Conservation (phyloP, 2,888 invertebrate species). For the Seira musarum region DNA sequence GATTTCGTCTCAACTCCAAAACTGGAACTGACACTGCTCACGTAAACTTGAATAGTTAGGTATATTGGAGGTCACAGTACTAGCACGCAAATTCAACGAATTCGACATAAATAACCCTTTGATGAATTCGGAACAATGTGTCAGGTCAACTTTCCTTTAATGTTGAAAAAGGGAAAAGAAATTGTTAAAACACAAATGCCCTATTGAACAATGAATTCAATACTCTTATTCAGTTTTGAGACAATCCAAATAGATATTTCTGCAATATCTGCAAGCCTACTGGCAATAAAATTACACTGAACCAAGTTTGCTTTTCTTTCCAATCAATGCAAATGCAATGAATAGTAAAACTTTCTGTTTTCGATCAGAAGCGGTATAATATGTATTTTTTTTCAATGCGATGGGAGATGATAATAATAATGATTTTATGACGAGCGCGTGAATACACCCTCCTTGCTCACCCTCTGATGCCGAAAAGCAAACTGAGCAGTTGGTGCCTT, state of each 20-base stretch:
- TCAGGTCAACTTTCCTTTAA: too few relatives aligned
- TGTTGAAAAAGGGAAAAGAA: too few relatives aligned
- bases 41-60: too few relatives aligned
- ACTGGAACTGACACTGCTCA: not conserved
- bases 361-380: not conserved
- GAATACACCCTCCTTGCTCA: conserved; percentile 32
- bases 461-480: conserved; percentile 46
- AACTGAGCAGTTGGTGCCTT: conserved; percentile 50
- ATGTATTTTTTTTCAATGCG: too few relatives aligned
- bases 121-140: too few relatives aligned
- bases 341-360: not conserved
- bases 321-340: not conserved
- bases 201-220: too few relatives aligned
- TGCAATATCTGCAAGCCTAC: too few relatives aligned
- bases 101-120: too few relatives aligned
- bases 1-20: not conserved
- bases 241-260: too few relatives aligned
- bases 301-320: not conserved
- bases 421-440: not conserved
- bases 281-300: not conserved
- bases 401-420: not conserved
- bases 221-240: too few relatives aligned
- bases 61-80: not conserved
- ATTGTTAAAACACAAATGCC: too few relatives aligned
- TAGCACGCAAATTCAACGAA: too few relatives aligned